A percentile compares a stretch with the other conserved stretches of the same genome.
phyloP scores from a whole-genome alignment of 1,140 invertebrate species.

The Plectrocnemia conspersa region DNA sequence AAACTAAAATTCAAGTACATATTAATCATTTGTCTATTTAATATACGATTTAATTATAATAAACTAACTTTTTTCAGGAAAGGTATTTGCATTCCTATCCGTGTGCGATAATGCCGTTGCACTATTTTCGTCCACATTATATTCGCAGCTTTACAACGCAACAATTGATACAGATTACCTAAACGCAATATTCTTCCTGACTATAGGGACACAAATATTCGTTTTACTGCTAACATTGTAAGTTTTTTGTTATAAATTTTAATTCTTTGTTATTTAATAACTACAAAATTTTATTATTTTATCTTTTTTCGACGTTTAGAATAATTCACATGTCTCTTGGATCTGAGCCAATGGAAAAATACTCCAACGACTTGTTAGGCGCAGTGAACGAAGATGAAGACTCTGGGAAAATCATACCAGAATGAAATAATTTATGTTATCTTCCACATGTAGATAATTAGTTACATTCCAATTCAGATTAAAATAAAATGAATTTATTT shows the following conservation, averaged over 20 bases:
- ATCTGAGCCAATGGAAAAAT: conserved; percentile 36
- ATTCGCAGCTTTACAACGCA: conserved; percentile 65
- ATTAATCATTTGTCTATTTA: no score
- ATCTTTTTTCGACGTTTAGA: conserved; percentile 28
- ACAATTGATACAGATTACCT: conserved; percentile 54
- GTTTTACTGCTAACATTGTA: conserved; percentile 42
- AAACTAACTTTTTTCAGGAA: conserved; percentile 49
- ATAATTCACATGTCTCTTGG: conserved; percentile 40
- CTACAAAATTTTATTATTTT: not conserved
- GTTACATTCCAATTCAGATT: no score
- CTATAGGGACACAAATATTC: conserved; percentile 60
- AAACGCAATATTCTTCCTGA: conserved; percentile 62
- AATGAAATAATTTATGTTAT: no score
- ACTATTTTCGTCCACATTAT: conserved; percentile 63
- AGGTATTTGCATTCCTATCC: conserved; percentile 67
- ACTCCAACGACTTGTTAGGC: no score
- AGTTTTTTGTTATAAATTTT: conserved; percentile 7
- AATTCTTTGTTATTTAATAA: conserved; percentile 7
- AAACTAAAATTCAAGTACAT: conserved; percentile 1
- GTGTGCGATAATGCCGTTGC: conserved; percentile 73
- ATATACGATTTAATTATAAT: not conserved
- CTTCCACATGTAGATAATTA: no score
- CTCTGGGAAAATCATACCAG: no score
- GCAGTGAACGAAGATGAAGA: no score
- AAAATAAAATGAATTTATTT: no score